phyloP scores from a whole-genome alignment of 2,888 invertebrate genomes.

The Agelastica alni region DNA sequence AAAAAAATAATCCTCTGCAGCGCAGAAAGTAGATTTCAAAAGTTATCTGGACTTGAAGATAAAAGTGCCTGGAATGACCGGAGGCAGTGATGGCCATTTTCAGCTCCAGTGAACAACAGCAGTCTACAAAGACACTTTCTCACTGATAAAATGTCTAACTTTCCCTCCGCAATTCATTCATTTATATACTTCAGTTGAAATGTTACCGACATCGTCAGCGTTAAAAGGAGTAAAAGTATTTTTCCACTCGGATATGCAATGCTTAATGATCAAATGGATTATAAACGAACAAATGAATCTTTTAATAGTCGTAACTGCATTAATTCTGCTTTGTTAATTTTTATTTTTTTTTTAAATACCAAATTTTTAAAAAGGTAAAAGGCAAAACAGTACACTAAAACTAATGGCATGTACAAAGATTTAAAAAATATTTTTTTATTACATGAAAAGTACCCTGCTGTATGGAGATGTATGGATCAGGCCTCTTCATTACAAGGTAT shows the following conservation, averaged over 20 bases:
- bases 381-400: no score
- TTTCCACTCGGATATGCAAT: conserved; percentile 14
- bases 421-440: no score
- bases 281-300: neutral
- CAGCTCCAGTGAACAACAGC: conserved; percentile 47
- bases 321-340: no score
- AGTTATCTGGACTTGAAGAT: conserved; percentile 35
- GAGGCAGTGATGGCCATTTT: conserved; percentile 49
- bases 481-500: no score
- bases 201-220: conserved; percentile 9
- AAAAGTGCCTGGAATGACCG: conserved; percentile 46
- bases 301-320: neutral
- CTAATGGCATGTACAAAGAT: no score
- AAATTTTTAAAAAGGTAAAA: no score
- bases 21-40: conserved; percentile 31
- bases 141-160: conserved; percentile 29
- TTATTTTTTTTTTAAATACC: no score
- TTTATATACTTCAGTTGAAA: conserved; percentile 21
- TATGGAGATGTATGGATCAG: no score
- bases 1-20: conserved; percentile 32
- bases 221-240: conserved; percentile 8
- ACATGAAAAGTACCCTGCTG: no score
- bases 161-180: conserved; percentile 22
- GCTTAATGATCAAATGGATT: conserved; percentile 7
- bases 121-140: conserved; percentile 33